Evolutionary conservation across 2,888 invertebrate species (phyloP).

Genomic region (Meteorus cinctellus): DNA sequence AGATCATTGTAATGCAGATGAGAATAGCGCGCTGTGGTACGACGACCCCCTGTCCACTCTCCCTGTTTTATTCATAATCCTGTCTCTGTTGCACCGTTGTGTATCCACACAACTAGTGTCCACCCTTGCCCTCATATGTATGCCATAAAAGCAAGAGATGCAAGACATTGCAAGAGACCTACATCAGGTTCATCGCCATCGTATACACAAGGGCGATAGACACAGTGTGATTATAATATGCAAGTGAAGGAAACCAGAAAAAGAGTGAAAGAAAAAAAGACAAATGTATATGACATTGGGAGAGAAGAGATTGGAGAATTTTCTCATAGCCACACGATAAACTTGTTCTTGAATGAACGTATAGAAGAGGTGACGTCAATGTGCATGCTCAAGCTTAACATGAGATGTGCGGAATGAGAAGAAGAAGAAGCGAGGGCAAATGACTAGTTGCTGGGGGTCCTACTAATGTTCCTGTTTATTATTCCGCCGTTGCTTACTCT

Average conservation of each 20-base stretch:
- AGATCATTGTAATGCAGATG: conserved; percentile 69
- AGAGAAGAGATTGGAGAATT: conserved; percentile 57
- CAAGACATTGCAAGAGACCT: conserved; percentile 36
- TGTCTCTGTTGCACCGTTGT: conserved; percentile 31
- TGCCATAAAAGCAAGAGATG: conserved; percentile 29
- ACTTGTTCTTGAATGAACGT: conserved; percentile 36
- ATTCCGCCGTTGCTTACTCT: conserved; percentile 47
- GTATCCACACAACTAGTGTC: conserved; percentile 38
- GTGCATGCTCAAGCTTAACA: background rate
- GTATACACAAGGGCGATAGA: conserved; percentile 42
- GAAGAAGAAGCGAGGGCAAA: conserved; percentile 54
- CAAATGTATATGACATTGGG: background rate
- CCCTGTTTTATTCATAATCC: conserved; percentile 41
- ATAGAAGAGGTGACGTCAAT: conserved; percentile 15
- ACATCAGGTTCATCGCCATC: conserved; percentile 42
- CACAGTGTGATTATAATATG: conserved; percentile 48
- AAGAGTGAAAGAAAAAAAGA: conserved; percentile 19
- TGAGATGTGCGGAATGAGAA: background rate
- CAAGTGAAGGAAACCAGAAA: conserved; percentile 27
- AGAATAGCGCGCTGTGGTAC: conserved; percentile 65
- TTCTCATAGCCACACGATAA: conserved; percentile 64
- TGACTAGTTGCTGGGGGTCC: conserved; percentile 68
- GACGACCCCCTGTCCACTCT: conserved; percentile 67
- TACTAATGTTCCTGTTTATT: conserved; percentile 56
- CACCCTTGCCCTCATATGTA: conserved; percentile 23